Base-by-base conservation (phyloP, 2,888 invertebrate species). In the Ceratothoa steindachneri region DNA sequence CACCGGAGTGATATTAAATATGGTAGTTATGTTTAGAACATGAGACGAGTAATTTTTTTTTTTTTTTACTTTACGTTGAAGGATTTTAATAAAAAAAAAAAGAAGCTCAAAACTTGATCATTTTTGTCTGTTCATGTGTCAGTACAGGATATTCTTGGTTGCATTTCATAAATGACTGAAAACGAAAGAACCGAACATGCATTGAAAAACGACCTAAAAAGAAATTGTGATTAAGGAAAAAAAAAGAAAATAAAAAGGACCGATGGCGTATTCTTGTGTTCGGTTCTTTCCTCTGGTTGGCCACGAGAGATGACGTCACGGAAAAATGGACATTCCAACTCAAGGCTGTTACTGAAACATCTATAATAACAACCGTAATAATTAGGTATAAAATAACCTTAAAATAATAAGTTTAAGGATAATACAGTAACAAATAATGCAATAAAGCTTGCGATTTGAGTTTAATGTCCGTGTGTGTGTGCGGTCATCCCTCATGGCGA, bases 61-160 rank as follows among this genome's bases (percentile, higher is more conserved):
- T 15, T 24, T 1, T 1, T 51, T 51, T 51, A 19, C 19, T 60
- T 60, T 60, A 60, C 27, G 19, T 60, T 60, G 19, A 60, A 24
- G 19, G 27, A 22, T 60, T 60, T 22, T 79, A 72, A 31, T 75
- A 73, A 75, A 71, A 72, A 75, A 73, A 71, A 75, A 73, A 67
- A 55, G 53, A 79, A 79, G 79, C 79, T 79, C 79, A 79, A n/a
- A 79, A 74, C 73, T 79, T 76, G 79, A 76, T 71, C 76, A 76
- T 79, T 76, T 79, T 74, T 79, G 76, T 67, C 30, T 67, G 15
- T 67, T n/a, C 27, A 31, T 29, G 30, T 67, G 30, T 67, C 67
- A 67, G 30, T 31, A 77, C 74, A 78, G 78, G 73, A 78, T 78
- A 78, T 78, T 78, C 78, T 78, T 78, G 78, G 78, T 78, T 78